Conservation (phyloP, 1,140 invertebrate genomes). For the Gonioctena quinquepunctata region DNA sequence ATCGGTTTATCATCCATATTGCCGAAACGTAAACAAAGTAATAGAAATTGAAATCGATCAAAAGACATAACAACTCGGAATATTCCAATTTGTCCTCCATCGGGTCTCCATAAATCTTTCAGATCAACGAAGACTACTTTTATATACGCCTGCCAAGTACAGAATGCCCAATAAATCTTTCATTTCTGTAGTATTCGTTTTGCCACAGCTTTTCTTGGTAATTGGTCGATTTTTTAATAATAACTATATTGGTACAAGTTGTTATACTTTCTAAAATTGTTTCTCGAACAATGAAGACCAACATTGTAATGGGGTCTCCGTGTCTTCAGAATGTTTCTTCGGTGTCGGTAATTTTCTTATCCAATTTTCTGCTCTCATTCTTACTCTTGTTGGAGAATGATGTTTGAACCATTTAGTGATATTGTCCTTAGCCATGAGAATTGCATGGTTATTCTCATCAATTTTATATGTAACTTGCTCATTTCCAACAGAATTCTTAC, state of each 20-base stretch:
- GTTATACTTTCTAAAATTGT: background rate
- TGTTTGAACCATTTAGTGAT: slow-evolving; percentile 1
- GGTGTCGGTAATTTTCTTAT: background rate
- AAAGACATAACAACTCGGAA: slow-evolving; percentile 7
- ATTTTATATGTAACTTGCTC: no score
- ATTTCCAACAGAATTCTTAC: no score
- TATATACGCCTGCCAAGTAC: background rate
- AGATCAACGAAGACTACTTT: background rate
- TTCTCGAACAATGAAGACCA: background rate
- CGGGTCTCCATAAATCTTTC: background rate
- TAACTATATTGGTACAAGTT: background rate
- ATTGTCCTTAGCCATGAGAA: no score
- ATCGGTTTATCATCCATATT: background rate
- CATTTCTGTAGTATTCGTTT: background rate
- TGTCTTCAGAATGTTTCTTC: background rate
- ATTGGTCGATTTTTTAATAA: background rate
- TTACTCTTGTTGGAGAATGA: background rate
- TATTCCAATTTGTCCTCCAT: background rate
- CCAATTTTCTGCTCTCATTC: slow-evolving; percentile 1
- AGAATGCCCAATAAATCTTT: background rate
- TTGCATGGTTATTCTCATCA: no score
- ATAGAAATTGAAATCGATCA: slow-evolving; percentile 10
- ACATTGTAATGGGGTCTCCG: background rate
- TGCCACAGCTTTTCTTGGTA: background rate
- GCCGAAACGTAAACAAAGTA: slow-evolving; percentile 16